Conservation (phyloP, 2,797 vertebrate species). For the Pantherophis vulpinus region DNA sequence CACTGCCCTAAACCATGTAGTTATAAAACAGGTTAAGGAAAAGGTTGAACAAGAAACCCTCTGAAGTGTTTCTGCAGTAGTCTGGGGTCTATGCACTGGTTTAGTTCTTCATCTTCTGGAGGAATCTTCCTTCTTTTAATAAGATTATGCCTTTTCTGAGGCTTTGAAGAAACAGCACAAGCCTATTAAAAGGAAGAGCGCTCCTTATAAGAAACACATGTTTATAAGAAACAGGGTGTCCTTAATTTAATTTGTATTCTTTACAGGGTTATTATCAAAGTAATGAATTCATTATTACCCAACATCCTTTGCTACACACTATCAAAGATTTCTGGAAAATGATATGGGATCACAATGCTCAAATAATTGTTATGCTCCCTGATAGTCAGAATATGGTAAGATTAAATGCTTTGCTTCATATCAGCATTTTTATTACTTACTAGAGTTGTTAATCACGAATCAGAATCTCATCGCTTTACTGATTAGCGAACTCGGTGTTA, state of each 20-base stretch:
- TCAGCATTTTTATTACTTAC: slow-evolving; percentile 6
- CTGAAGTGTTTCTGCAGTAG: background rate
- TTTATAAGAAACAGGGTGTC: background rate
- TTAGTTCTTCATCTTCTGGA: background rate
- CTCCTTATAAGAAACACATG: background rate
- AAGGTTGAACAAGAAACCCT: background rate
- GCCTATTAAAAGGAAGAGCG: background rate
- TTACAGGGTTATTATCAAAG: slow-evolving; percentile 88
- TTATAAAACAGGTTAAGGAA: background rate
- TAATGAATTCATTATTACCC: slow-evolving; percentile 92
- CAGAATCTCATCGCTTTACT: background rate
- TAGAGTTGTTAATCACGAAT: background rate
- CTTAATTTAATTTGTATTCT: slow-evolving; percentile 25
- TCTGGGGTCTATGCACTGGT: background rate
- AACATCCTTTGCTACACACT: slow-evolving; percentile 87
- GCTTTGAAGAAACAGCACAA: background rate
- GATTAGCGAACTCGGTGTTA: background rate
- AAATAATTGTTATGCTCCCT: slow-evolving; percentile 87
- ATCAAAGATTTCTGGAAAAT: slow-evolving; percentile 96
- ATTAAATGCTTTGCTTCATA: background rate
- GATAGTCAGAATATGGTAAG: slow-evolving; percentile 83
- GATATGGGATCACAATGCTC: slow-evolving; percentile 94
- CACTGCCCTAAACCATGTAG: background rate
- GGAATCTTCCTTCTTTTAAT: background rate
- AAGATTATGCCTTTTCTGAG: background rate